A percentile compares a stretch with the other conserved stretches of the same genome.
phyloP scores from a whole-genome alignment of 2,888 invertebrate genomes.

The Frankliniella fusca region DNA sequence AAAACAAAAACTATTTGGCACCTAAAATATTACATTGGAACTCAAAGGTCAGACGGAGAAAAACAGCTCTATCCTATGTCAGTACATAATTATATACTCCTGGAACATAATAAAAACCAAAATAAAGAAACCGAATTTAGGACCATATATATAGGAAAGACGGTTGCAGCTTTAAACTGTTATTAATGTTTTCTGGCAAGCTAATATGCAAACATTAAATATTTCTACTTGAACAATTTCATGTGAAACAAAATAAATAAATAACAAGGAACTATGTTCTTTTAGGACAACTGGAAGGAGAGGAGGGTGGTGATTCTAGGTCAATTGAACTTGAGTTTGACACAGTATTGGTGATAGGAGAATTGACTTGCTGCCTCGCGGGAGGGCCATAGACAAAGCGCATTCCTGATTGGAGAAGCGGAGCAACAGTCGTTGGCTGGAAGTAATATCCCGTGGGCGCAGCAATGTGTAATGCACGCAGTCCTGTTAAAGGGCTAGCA shows the following conservation, averaged over 20 bases:
- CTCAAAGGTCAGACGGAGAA: too few species aligned
- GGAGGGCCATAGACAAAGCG: conserved; percentile 21
- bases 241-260: not conserved
- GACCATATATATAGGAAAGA: too few species aligned
- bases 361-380: not conserved
- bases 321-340: not conserved
- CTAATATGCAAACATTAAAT: not conserved
- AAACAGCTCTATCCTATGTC: too few species aligned
- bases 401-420: conserved; percentile 30
- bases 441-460: conserved; percentile 31
- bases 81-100: not conserved
- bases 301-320: conserved; percentile 5
- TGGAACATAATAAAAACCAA: not conserved
- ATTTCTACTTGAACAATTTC: not conserved
- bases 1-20: not conserved
- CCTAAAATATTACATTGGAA: not conserved
- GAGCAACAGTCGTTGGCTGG: conserved; percentile 29
- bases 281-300: not conserved
- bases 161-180: too few species aligned
- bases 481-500: not conserved
- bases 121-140: not conserved
- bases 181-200: not conserved
- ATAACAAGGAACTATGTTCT: not conserved
- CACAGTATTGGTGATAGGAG: not conserved
- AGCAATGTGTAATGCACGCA: not conserved